Evolutionary conservation across 2,797 vertebrate genomes (phyloP), one percentile per base, ranked within the genome.

Genomic region (Parauchenoglanis ngamensis): DNA sequence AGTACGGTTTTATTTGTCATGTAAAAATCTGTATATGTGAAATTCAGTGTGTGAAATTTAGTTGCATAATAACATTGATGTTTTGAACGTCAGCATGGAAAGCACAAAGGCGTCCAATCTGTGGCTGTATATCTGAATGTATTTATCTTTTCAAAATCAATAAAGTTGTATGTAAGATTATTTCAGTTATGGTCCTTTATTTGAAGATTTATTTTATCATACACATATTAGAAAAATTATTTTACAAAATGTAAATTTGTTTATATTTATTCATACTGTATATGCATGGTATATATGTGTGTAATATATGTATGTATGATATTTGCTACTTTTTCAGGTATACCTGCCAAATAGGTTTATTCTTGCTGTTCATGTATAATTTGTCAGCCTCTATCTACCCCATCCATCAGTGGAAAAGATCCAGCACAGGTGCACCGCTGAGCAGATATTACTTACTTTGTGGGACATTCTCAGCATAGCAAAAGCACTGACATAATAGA

Each of bases 51-150:
- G 93, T 95, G 92, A 90, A 54, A 65, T 90, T 93, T 93, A 93
- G 95, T 95, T 94, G 90, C 92, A 94, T 96, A 88, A 86, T 87
- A 52, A 79, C 15, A 85, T 92, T 94, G 94, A 79, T 93, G 94
- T 95, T 96, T 94, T 96, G 2, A 96, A 94, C 94, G 92, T 95
- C 94, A 94, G 90, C 93, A 91, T 93, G 90, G 92, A 94, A 96
- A 96, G 96, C 97, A 97, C 96, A 97, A 94, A 95, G 88, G 93
- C 96, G 95, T 97, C 95, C 91, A 96, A 92, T 94, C 93, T 94
- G 94, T 94, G 94, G 95, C 91, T 93, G 94, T 97, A 96, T 93
- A 96, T 95, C 90, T 96, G 95, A 95, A 96, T 94, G 95, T 97
- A 96, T 94, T 94, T 93, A 93, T 94, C 94, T 95, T 96, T 95